Percentiles rank a stretch among this genome's conserved stretches.
phyloP scores from a whole-genome alignment of 2,888 invertebrate genomes.

The Caenorhabditis imperialis region DNA sequence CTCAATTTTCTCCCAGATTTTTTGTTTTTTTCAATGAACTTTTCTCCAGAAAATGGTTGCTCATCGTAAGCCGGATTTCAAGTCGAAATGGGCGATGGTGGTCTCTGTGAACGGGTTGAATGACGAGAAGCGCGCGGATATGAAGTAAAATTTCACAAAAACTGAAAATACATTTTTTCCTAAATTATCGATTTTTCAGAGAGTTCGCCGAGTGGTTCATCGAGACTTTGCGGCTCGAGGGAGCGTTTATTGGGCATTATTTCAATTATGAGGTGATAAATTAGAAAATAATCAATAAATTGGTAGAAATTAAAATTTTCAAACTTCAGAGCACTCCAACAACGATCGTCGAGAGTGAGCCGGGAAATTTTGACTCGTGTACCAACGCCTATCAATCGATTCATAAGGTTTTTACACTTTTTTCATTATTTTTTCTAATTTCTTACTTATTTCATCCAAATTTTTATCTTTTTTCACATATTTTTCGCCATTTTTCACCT shows the following conservation, averaged over 20 bases:
- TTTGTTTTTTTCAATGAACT: not conserved
- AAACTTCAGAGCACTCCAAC: constrained; percentile 29
- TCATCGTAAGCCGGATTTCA: constrained; percentile 32
- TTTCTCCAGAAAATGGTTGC: constrained; percentile 37
- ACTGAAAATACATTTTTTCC: not conserved
- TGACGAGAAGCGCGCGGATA: constrained; percentile 20
- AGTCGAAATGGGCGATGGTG: constrained; percentile 54
- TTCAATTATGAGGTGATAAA: constrained; percentile 50
- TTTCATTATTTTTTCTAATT: not conserved
- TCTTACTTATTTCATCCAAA: not conserved
- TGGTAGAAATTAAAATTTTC: too few relatives aligned
- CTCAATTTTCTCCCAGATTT: too few relatives aligned
- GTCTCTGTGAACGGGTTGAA: constrained; percentile 30
- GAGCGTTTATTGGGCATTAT: constrained; percentile 42
- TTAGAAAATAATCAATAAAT: too few relatives aligned
- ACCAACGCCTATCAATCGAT: constrained; percentile 44
- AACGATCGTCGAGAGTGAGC: constrained; percentile 20
- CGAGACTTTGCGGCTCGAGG: constrained; percentile 33
- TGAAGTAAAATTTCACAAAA: constrained; percentile 9
- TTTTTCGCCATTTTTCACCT: too few relatives aligned
- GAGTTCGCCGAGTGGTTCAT: constrained; percentile 54
- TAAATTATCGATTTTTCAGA: constrained; percentile 14
- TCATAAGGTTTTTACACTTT: constrained; percentile 39
- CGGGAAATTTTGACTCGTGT: constrained; percentile 39
- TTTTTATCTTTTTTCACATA: too few relatives aligned